phyloP scores from a whole-genome alignment of 2,113 vertebrate genomes.

The Petaurus breviceps region DNA sequence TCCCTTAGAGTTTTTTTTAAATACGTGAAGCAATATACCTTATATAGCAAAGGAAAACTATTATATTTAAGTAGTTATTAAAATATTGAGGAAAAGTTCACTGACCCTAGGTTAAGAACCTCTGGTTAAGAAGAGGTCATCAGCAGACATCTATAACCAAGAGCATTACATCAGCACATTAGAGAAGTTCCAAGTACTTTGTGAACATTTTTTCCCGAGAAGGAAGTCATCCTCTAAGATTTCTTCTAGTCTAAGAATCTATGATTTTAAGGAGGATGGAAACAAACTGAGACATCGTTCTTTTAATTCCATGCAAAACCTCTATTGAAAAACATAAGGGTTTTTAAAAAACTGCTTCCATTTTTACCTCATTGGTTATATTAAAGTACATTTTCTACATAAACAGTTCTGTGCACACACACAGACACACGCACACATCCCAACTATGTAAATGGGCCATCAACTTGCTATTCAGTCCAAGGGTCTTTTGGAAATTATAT shows the following conservation, averaged over 20 bases:
- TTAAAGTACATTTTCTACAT: not conserved
- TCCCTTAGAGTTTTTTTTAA: not conserved
- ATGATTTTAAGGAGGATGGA: not conserved
- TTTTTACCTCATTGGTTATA: conserved; percentile 34
- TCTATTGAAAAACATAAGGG: not conserved
- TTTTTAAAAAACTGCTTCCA: not conserved
- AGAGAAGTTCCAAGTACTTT: not conserved
- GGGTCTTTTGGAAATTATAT: conserved; percentile 29
- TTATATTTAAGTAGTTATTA: not conserved
- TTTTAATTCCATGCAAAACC: not conserved
- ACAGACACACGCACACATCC: not conserved
- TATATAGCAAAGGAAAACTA: not conserved
- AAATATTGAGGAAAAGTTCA: not conserved
- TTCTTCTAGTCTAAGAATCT: not conserved
- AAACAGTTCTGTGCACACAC: not conserved
- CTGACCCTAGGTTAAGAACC: not conserved
- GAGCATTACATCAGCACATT: not conserved
- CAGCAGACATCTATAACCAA: not conserved
- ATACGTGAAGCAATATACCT: not conserved
- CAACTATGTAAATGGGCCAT: not conserved
- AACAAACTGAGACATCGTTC: conserved; percentile 7
- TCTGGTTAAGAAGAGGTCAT: not conserved
- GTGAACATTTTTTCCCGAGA: not conserved
- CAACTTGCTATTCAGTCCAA: not conserved
- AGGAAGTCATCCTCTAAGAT: not conserved